Evolutionary conservation across 1,140 invertebrate species (phyloP), one percentile per base, ranked within the genome.

Genomic region (Coptotermes formosanus): DNA sequence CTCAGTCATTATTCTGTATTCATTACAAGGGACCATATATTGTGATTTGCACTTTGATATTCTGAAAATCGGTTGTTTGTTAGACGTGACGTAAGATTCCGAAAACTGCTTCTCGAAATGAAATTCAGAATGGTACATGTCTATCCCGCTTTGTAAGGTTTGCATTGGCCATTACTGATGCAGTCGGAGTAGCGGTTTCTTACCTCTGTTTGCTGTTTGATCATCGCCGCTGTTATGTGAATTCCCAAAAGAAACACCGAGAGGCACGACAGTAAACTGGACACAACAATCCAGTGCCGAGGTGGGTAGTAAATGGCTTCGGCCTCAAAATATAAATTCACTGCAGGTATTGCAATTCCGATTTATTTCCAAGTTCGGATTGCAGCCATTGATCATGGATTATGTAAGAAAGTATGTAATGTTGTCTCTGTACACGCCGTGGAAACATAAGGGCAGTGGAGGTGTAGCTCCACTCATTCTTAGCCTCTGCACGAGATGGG

Each of bases 61-160:
- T 75, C n/a, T 75, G 59, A 7, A 64, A 64, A 19, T 64, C 21
- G 59, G 59, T 23, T n/a, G 59, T n/a, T n/a, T n/a, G 25, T 8
- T 30, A 9, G 64, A 75, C 64, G 64, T 75, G 7, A 75, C 64
- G 25, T 30, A 75, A 16, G n/a, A n/a, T 11, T 75, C 64, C 64
- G 25, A 75, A 75, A 55, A 75, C 25, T 75, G 64, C 64, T 75
- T 75, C 64, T 75, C 64, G 0, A n/a, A 75, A 75, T 75, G 19
- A 75, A 75, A 75, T 75, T 75, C 64, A 75, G 64, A 75, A 75
- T 75, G 64, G 64, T 75, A 75, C 64, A 75, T 75, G 64, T 75
- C 64, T 75, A 75, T 75, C 64, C 64, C 64, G 64, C 64, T 30
- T 75, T 75, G 64, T 30, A 30, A 75, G 14, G 64, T 75, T 30